A percentile compares a stretch with the other conserved stretches of the same genome.
These are phyloP conservation scores for Chionodraco myersi DNA, from an alignment of 2,113 vertebrate genomes.

Conservation along the genomic window DNA sequence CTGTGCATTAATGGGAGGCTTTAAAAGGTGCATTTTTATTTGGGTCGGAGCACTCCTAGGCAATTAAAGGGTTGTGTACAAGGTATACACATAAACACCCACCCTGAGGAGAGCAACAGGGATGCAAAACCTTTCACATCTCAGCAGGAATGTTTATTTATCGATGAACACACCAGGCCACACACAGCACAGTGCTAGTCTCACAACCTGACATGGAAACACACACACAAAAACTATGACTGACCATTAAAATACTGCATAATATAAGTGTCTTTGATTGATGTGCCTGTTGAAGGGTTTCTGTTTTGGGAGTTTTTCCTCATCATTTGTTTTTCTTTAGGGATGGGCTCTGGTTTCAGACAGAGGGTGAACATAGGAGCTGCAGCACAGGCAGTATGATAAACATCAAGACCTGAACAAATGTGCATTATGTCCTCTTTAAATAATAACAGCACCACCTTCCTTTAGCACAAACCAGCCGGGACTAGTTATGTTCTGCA, in stretches of 20 bases:
- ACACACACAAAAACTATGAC: constrained; percentile 38
- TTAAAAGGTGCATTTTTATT: constrained; percentile 66
- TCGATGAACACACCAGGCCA: constrained; percentile 52
- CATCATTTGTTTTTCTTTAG: no score
- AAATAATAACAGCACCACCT: background rate
- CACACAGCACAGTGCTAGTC: constrained; percentile 13
- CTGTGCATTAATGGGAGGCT: constrained; percentile 46
- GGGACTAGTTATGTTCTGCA: background rate
- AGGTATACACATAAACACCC: background rate
- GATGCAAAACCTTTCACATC: constrained; percentile 60
- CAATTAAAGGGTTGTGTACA: constrained; percentile 50
- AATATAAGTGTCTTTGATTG: constrained; percentile 25
- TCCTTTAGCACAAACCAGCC: background rate
- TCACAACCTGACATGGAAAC: constrained; percentile 21
- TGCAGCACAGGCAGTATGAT: no score
- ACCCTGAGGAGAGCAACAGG: constrained; percentile 43
- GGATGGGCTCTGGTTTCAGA: no score
- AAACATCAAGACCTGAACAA: no score
- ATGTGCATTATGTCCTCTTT: no score
- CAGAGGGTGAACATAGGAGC: no score
- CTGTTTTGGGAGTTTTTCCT: no score
- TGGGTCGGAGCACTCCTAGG: constrained; percentile 38
- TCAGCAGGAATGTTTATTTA: constrained; percentile 42
- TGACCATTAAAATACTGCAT: constrained; percentile 23
- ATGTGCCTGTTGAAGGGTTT: no score